A percentile compares a stretch with the other conserved stretches of the same genome.
These are phyloP conservation scores for Yponomeuta sedellus DNA, from an alignment of 2,888 invertebrate genomes.

Conservation along the genomic window DNA sequence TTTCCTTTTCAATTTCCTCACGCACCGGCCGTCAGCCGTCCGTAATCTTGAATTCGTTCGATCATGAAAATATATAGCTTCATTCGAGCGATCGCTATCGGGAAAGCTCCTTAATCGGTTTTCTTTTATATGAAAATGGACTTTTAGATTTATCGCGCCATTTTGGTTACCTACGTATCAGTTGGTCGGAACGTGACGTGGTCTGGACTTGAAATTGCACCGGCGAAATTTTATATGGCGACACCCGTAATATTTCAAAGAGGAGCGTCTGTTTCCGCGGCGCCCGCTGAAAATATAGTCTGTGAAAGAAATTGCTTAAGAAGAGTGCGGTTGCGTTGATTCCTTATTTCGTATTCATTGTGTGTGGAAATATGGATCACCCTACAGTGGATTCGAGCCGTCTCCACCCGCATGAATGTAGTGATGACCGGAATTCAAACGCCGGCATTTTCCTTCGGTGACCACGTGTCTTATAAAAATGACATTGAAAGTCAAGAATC, in stretches of 20 bases:
- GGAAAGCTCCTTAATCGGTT: constrained; percentile 73
- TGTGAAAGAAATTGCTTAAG: constrained; percentile 63
- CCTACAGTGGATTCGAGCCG: constrained; percentile 29
- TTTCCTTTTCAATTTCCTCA: constrained; percentile 68
- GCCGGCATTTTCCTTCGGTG: constrained; percentile 16
- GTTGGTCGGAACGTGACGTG: constrained; percentile 59
- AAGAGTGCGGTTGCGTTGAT: constrained; percentile 65
- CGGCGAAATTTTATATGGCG: constrained; percentile 9
- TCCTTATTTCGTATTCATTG: constrained; percentile 71
- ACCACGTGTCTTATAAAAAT: background rate
- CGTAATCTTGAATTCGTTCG: constrained; percentile 68
- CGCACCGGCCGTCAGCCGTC: constrained; percentile 68
- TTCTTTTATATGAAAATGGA: constrained; percentile 75
- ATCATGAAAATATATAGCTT: constrained; percentile 76
- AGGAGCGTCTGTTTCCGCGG: constrained; percentile 41
- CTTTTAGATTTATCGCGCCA: constrained; percentile 70
- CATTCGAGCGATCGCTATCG: constrained; percentile 72
- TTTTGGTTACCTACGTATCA: constrained; percentile 57
- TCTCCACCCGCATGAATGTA: constrained; percentile 34
- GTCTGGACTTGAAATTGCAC: constrained; percentile 56
- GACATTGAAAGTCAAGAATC: background rate
- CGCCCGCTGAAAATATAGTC: constrained; percentile 44
- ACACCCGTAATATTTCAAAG: constrained; percentile 52
- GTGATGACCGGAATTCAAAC: constrained; percentile 32
- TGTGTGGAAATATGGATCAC: constrained; percentile 59